Evolutionary conservation across 2,888 invertebrate genomes (phyloP).

Genomic region (Nebria brevicollis): DNA sequence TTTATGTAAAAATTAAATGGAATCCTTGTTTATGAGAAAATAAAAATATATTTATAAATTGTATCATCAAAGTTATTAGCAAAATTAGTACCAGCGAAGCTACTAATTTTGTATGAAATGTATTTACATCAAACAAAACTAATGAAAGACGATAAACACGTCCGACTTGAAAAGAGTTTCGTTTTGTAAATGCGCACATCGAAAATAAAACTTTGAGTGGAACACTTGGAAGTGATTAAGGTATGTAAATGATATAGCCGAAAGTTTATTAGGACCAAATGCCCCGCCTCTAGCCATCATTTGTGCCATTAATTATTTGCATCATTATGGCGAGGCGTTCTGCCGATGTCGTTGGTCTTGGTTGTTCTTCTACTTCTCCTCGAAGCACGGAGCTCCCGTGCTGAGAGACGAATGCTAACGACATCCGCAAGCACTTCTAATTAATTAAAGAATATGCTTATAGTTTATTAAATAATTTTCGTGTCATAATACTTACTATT

Average conservation of each 20-base stretch:
- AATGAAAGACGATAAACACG: neutral
- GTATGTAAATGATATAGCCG: constrained; percentile 41
- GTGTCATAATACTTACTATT: constrained; percentile 36
- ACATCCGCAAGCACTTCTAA: constrained; percentile 50
- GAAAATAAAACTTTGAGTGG: constrained; percentile 20
- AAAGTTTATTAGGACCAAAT: constrained; percentile 39
- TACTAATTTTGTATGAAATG: neutral
- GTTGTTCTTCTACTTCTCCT: neutral
- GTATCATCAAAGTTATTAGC: neutral
- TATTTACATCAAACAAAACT: neutral
- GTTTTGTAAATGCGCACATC: neutral
- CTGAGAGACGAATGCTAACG: constrained; percentile 52
- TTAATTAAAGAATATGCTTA: constrained; percentile 50
- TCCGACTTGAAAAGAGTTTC: neutral
- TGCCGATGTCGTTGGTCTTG: constrained; percentile 5
- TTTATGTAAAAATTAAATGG: too few relatives aligned
- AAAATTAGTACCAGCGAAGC: neutral
- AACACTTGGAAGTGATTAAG: constrained; percentile 35
- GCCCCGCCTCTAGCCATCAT: constrained; percentile 49
- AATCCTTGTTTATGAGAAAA: neutral
- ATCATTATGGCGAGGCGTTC: constrained; percentile 48
- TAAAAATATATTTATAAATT: neutral
- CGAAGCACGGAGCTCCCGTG: constrained; percentile 19
- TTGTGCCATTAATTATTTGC: constrained; percentile 52
- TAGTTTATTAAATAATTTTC: constrained; percentile 50